These are phyloP conservation scores for Archaeoteleia sp. DNA, from an alignment of 2,888 invertebrate species.

Conservation along the genomic window DNA sequence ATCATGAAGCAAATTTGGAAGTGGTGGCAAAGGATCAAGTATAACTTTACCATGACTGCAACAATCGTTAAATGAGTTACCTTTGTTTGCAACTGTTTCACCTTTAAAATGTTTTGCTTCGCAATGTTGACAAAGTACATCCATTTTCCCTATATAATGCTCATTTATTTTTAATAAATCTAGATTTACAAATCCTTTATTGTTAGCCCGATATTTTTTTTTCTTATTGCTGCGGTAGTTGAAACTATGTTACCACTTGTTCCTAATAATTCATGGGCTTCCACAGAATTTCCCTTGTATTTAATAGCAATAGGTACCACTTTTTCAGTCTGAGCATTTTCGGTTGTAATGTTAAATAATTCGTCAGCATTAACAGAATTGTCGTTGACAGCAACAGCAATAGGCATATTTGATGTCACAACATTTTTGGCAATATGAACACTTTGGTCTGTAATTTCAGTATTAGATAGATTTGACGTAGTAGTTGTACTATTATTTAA, in stretches of 20 bases:
- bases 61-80: constrained; percentile 32
- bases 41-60: constrained; percentile 31
- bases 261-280: too few relatives aligned
- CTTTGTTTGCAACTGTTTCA: too few relatives aligned
- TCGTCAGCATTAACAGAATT: too few relatives aligned
- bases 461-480: too few relatives aligned
- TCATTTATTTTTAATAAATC: background rate
- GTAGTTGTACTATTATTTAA: too few relatives aligned
- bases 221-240: background rate
- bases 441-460: too few relatives aligned
- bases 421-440: too few relatives aligned
- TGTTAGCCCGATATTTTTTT: background rate
- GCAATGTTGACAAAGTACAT: too few relatives aligned
- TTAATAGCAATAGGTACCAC: background rate
- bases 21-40: background rate
- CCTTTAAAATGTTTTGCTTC: constrained; percentile 56
- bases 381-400: too few relatives aligned
- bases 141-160: constrained; percentile 31
- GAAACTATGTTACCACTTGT: too few relatives aligned
- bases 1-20: background rate
- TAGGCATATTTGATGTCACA: too few relatives aligned
- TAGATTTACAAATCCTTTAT: background rate
- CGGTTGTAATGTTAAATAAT: background rate
- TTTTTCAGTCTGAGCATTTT: background rate
- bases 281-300: too few relatives aligned